Evolutionary conservation across 23 tunicate species (phyloP).

Genomic region (Styela clava): DNA sequence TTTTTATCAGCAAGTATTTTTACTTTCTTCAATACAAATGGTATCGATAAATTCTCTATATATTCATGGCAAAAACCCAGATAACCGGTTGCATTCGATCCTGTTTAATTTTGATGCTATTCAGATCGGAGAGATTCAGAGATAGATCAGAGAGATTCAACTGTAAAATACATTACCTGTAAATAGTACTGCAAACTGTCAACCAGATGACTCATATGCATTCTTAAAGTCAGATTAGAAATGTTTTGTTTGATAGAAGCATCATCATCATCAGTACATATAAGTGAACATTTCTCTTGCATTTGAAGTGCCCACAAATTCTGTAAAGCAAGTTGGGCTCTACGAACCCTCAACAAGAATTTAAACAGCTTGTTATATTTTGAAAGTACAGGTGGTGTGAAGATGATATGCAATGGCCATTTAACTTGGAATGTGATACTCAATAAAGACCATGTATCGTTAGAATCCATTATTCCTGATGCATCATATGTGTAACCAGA

Average conservation of each 20-base stretch:
- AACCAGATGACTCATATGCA: conserved; percentile 83
- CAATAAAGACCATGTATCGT: conserved; percentile 78
- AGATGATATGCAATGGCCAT: conserved; percentile 95
- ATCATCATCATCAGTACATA: conserved; percentile 9
- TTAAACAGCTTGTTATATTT: conserved; percentile 79
- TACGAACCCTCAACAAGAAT: conserved; percentile 63
- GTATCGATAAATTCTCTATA: too few relatives aligned
- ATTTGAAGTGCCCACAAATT: conserved; percentile 61
- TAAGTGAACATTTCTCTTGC: conserved; percentile 34
- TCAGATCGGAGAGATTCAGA: too few relatives aligned
- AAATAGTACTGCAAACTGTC: conserved; percentile 90
- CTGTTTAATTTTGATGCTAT: too few relatives aligned
- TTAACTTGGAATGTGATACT: conserved; percentile 70
- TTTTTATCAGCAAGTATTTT: too few relatives aligned
- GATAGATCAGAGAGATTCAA: too few relatives aligned
- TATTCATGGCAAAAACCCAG: too few relatives aligned
- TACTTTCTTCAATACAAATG: too few relatives aligned
- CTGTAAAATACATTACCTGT: too few relatives aligned
- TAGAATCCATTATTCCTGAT: conserved; percentile 12
- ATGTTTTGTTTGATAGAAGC: conserved; percentile 9
- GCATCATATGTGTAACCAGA: conserved; percentile 5
- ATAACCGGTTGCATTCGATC: too few relatives aligned
- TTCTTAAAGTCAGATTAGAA: conserved; percentile 38
- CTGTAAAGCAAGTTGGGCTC: conserved; percentile 71
- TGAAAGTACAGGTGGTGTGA: conserved; percentile 59